Evolutionary conservation across 2,113 vertebrate genomes (phyloP).

Genomic region (Callionymus lyra): DNA sequence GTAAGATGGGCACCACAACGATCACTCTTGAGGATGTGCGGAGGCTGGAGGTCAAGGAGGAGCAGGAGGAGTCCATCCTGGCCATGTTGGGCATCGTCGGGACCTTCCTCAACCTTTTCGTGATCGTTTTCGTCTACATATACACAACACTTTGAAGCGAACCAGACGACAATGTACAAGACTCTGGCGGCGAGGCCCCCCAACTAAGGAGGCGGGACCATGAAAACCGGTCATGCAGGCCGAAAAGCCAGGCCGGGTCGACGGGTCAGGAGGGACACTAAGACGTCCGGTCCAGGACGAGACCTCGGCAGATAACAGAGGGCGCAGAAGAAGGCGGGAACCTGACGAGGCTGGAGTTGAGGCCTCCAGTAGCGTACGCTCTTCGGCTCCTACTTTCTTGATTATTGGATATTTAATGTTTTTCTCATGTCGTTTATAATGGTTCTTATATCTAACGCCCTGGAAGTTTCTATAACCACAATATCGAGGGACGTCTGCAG

Average conservation of each 20-base stretch:
- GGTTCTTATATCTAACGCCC: not conserved
- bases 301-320: conserved; percentile 50
- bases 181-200: not conserved
- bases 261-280: conserved; percentile 15
- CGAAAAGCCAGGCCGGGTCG: conserved; percentile 6
- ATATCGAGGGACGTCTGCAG: not conserved
- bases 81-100: conserved; percentile 81
- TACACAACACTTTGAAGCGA: conserved; percentile 77
- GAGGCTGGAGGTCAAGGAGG: conserved; percentile 78
- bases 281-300: conserved; percentile 13
- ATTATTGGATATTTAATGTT: no score
- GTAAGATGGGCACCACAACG: conserved; percentile 79
- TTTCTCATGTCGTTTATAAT: not conserved
- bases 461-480: not conserved
- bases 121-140: conserved; percentile 84
- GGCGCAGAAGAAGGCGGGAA: conserved; percentile 16
- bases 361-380: not conserved
- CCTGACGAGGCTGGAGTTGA: conserved; percentile 8
- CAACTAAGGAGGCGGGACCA: conserved; percentile 3
- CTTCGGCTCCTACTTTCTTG: conserved; percentile 3
- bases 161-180: conserved; percentile 2
- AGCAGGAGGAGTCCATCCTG: conserved; percentile 84
- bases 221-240: conserved; percentile 13
- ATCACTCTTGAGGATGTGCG: conserved; percentile 78
- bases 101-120: conserved; percentile 83